Base-by-base conservation (phyloP, 2,888 invertebrate species). In the Drosophila formosana region DNA sequence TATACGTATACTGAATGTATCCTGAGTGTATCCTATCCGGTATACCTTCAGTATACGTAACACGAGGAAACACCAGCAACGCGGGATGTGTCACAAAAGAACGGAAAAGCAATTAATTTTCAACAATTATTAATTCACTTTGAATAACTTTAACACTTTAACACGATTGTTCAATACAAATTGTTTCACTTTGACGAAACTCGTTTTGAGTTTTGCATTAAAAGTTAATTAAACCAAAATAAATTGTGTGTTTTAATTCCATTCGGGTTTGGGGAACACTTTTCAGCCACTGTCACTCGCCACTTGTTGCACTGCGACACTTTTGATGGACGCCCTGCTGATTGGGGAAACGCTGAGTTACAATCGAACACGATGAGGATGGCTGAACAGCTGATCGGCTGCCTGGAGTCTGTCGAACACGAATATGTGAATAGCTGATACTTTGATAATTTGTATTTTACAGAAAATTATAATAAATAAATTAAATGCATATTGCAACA, bases 41-140 rank as follows among this genome's bases (percentile, higher is more conserved):
- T 98, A 98, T 98, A 98, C 98, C 97, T 98, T 98, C 97, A 97
- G 97, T 98, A 98, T 98, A 98, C 98, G 98, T 98, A 98, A 97
- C 97, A 97, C 97, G 97, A 97, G 97, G 96, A 95, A 95, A 95
- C 96, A 97, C 97, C 94, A 93, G 93, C 95, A 93, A 91, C 95
- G 93, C 81, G 90, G 92, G 90, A 91, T 57, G 69, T 81, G 81
- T 61, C 32, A 45, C 50, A 52, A 23, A 8, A 32, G 7, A 32
- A 50, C 28, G 43, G 25, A 13, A 6, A 49, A 25, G 45, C 34
- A 25, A 43, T 46, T 56, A 41, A 11, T 26, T n/a, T 37, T 5
- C 32, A 9, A 30, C 32, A 46, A 23, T 46, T n/a, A 26, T 5
- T 4, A 25, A 30, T n/a, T 28, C 26, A 18, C 32, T 32, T 34